Evolutionary conservation across 2,888 invertebrate species (phyloP), one percentile per base, ranked within the genome.

Genomic region (Ophioninae sp.): DNA sequence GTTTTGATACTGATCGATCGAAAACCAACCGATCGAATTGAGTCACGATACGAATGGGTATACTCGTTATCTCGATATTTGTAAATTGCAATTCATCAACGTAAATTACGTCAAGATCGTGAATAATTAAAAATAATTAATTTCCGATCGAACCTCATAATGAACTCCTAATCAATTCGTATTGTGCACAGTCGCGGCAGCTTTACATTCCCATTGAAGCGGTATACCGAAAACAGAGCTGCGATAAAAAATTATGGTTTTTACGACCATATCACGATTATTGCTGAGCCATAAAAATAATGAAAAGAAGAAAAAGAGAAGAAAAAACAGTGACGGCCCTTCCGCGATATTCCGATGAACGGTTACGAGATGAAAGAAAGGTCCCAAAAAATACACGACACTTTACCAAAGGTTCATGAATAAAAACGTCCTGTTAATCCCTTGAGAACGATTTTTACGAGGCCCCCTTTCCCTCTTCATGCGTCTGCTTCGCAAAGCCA

Each of bases 381-480:
- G 17, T 17, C 23, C 69, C 56, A 30, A 56, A 73, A 68, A 58
- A 20, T 30, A 44, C 44, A 41, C 44, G 59, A 69, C 37, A 78
- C 67, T 77, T 73, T 68, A 81, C 77, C 77, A 22, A 59, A 22
- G 20, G 59, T 22, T 8, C 9, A 59, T 59, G 30, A 72, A 64
- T 63, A 64, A 61, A 79, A 79, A 61, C 41, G 75, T 61, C 51
- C 71, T 20, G 76, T 59, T 67, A 80, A 83, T 83, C 76, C 67
- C 44, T 73, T 56, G 51, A 77, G 80, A 77, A 73, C n/a, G n/a
- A 68, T 68, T 67, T 80, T 77, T 73, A 80, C 77, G 83, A 80
- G 30, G 30, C 69, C 68, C 68, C 73, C 39, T 9, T 56, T 59
- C 30, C 51, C 30, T 58, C 58, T 67, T 37, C n/a, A 20, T 23